Percentiles rank a stretch among this genome's conserved stretches.
phyloP scores from a whole-genome alignment of 2,888 invertebrate species.

The Pedicia rivosa region DNA sequence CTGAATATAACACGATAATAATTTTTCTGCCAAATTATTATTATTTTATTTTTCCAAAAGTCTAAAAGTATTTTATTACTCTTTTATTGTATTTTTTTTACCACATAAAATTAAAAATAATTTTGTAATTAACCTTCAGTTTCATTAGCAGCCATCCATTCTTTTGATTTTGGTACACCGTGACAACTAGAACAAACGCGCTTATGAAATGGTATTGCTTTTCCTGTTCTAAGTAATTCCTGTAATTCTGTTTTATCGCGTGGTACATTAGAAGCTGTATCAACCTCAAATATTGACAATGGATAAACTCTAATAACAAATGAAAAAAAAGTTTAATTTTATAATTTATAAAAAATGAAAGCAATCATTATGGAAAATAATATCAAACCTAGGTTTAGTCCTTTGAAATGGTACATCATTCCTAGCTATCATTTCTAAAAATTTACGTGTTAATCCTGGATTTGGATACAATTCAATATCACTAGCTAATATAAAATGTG shows the following conservation, averaged over 20 bases:
- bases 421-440: conserved; percentile 69
- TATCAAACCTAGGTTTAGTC: conserved; percentile 39
- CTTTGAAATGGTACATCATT: conserved; percentile 46
- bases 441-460: conserved; percentile 60
- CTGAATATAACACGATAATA: too few species aligned
- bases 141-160: conserved; percentile 64
- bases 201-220: conserved; percentile 84
- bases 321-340: not conserved
- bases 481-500: conserved; percentile 68
- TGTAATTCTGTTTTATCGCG: conserved; percentile 55
- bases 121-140: conserved; percentile 35
- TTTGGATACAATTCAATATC: conserved; percentile 87
- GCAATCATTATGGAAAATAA: conserved; percentile 11
- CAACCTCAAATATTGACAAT: conserved; percentile 78
- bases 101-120: conserved; percentile 21
- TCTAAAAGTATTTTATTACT: too few species aligned
- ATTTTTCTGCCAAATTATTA: not conserved
- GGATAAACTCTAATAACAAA: conserved; percentile 57
- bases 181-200: conserved; percentile 80
- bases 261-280: conserved; percentile 44
- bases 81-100: conserved; percentile 12
- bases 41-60: too few species aligned
- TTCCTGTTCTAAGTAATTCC: conserved; percentile 55
- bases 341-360: not conserved
- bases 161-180: conserved; percentile 68